A percentile compares a stretch with the other conserved stretches of the same genome.
phyloP scores from a whole-genome alignment of 1,140 invertebrate species.

The Procambarus clarkii region DNA sequence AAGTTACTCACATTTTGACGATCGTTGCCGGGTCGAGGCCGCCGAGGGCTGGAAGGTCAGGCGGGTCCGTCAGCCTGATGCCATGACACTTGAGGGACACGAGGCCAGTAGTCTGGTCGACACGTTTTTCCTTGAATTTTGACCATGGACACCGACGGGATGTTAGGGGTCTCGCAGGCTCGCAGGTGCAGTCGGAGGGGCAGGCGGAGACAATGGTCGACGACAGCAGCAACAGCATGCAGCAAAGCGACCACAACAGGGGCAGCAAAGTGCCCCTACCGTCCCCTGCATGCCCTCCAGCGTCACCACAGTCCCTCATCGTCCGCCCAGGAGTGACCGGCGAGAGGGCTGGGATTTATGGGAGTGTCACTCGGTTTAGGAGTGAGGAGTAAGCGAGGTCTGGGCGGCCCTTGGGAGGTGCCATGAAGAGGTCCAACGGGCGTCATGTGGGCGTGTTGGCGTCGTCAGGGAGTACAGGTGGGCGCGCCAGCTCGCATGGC shows the following conservation, averaged over 20 bases:
- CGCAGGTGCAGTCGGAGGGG: conserved; percentile 11
- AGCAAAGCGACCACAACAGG: conserved; percentile 18
- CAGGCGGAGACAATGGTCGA: conserved; percentile 14
- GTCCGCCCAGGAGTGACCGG: background rate
- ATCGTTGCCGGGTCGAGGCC: conserved; percentile 20
- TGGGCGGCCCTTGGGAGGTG: conserved; percentile 36
- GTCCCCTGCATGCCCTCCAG: conserved; percentile 14
- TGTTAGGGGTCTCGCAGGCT: background rate
- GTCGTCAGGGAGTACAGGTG: conserved; percentile 38
- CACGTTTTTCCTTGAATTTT: background rate
- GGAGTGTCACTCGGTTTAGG: background rate
- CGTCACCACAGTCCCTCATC: conserved; percentile 26
- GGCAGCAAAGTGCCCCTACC: conserved; percentile 1
- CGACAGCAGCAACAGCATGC: conserved; percentile 6
- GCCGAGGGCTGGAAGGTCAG: background rate
- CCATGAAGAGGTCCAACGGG: background rate
- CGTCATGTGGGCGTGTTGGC: conserved; percentile 32
- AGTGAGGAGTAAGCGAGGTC: background rate
- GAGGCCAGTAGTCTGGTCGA: no score
- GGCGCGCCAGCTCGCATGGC: conserved; percentile 38
- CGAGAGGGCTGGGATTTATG: background rate
- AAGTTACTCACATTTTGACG: conserved; percentile 27
- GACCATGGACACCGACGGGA: background rate
- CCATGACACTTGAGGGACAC: background rate
- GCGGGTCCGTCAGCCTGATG: background rate